These are phyloP conservation scores for Sebastes diploproa DNA, from an alignment of 2,797 vertebrate species.

Conservation along the genomic window DNA sequence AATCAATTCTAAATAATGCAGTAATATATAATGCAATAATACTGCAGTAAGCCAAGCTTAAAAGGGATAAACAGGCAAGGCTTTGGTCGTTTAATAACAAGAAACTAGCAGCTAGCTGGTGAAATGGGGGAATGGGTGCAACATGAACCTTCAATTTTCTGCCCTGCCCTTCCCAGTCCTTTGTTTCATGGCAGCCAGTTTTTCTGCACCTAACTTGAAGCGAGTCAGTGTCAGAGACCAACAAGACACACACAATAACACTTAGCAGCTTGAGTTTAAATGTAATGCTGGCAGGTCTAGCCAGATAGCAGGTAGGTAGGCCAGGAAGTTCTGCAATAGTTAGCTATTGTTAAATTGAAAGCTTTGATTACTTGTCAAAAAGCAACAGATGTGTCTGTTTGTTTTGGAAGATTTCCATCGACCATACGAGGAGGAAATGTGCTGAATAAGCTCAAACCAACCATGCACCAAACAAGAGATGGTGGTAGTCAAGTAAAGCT, in stretches of 20 bases:
- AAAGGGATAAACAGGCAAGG: constrained; percentile 6
- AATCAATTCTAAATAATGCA: too few species aligned
- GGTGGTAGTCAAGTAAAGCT: too few species aligned
- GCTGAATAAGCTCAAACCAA: constrained; percentile 31
- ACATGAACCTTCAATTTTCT: constrained; percentile 62
- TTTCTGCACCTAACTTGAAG: constrained; percentile 10
- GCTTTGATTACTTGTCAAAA: not conserved
- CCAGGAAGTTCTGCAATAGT: constrained; percentile 56
- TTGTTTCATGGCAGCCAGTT: constrained; percentile 54
- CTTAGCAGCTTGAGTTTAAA: not conserved
- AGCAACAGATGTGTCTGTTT: constrained; percentile 4
- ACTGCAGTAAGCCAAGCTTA: not conserved
- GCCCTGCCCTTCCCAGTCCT: constrained; percentile 62
- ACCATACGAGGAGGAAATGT: constrained; percentile 9
- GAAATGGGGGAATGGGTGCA: constrained; percentile 73
- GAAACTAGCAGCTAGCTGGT: constrained; percentile 31
- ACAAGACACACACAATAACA: not conserved
- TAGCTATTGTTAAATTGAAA: constrained; percentile 7
- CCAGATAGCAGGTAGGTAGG: constrained; percentile 19
- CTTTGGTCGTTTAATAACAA: constrained; percentile 7
- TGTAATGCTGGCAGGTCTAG: not conserved
- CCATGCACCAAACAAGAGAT: too few species aligned
- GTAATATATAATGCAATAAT: not conserved
- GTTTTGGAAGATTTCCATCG: constrained; percentile 4
- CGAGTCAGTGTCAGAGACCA: not conserved